Evolutionary conservation across 2,113 vertebrate genomes (phyloP).

Genomic region (Falco punctatus): DNA sequence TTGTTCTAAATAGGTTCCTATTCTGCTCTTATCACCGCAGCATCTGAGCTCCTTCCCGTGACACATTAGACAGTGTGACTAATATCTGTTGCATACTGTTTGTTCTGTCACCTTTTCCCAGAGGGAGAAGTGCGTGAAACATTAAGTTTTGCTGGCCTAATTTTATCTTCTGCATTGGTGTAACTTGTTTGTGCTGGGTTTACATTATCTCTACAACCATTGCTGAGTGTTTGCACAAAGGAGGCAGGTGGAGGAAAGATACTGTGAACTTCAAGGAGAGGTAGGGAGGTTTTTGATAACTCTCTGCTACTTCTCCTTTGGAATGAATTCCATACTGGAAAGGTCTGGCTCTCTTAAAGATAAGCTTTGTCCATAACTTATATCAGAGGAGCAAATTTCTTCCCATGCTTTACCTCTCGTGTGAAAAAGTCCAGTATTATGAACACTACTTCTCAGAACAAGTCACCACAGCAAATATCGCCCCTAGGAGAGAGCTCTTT

Average conservation of each 20-base stretch:
- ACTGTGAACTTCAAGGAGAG: not conserved
- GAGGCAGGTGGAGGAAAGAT: not conserved
- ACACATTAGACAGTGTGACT: constrained; percentile 45
- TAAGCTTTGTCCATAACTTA: not conserved
- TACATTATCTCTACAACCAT: not conserved
- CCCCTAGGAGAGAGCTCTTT: not conserved
- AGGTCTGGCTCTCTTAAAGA: not conserved
- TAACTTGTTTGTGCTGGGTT: not conserved
- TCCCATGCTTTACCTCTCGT: not conserved
- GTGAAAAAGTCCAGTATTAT: not conserved
- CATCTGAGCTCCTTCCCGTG: constrained; percentile 11
- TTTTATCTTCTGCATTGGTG: constrained; percentile 27
- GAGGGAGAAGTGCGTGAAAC: constrained; percentile 38
- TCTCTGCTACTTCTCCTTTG: not conserved
- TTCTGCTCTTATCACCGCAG: constrained; percentile 12
- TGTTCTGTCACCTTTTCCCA: constrained; percentile 63
- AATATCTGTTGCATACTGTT: constrained; percentile 63
- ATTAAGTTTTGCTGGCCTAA: constrained; percentile 41
- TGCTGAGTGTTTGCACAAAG: not conserved
- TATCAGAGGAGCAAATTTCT: not conserved
- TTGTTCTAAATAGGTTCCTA: not conserved
- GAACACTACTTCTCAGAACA: not conserved
- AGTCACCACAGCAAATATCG: not conserved
- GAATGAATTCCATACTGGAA: not conserved
- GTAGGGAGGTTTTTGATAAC: not conserved